Base-by-base conservation (phyloP, 2,797 vertebrate genomes). In the Amniataba percoides region DNA sequence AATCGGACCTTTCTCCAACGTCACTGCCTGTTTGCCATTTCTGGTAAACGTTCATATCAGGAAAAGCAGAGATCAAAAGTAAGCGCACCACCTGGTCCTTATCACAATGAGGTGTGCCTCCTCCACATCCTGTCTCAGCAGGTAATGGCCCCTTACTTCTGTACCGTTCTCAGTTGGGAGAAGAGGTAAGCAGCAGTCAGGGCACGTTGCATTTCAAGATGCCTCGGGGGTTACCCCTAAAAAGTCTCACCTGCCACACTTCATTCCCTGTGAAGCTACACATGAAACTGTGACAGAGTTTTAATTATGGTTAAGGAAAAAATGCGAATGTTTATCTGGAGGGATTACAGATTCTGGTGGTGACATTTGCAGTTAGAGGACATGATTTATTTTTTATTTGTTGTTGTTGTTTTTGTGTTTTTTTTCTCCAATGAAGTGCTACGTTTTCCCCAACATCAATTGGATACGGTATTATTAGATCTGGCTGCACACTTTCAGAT, bases 391-490 rank as follows among this genome's bases (percentile, higher is more conserved):
- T 43, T 25, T 64, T 31, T 49, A 19, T 75, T 43, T 49, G 10
- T 69, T 59, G 14, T 67, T 69, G 16, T 27, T 43, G 12, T 57
- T 71, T 18, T 53, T 42, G 34, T 31, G 27, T 3, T 31, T 57
- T 74, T 64, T 71, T 48, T 15, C 51, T 73, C 59, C 51, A 80
- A 36, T 46, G 40, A 82, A 84, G 60, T 74, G 68, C 60, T 74
- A 71, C 61, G 60, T 79, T 77, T 69, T 65, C 59, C 43, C 60
- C 18, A 70, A 81, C 78, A 91, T 90, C 85, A 80, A 67, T 83
- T 85, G 36, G 39, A 83, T 88, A 55, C 39, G 55, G 83, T 88
- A 83, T 87, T 90, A 88, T 89, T 89, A 89, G 82, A 89, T 87
- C 75, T 88, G 80, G 68, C 85, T 85, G 78, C 78, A 78, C 80